These are phyloP conservation scores for Cryptocephalus moraei DNA, from an alignment of 2,888 invertebrate species.

Conservation along the genomic window DNA sequence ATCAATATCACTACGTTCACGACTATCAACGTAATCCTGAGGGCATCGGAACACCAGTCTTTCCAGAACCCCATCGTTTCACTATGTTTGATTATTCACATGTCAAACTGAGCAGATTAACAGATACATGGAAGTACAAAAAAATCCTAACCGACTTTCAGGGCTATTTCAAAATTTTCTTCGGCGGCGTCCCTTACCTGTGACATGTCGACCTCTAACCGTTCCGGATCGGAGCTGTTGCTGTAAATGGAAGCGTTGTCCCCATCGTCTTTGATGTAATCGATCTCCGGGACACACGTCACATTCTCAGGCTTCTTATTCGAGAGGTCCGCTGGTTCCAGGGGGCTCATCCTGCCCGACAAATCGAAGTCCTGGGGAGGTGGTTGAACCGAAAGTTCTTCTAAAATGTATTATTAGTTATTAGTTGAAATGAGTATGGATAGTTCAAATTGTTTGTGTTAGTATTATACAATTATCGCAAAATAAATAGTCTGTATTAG, in stretches of 20 bases:
- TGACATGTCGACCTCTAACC: constrained; percentile 61
- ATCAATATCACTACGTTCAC: no score
- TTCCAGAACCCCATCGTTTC: no score
- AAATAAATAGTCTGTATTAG: no score
- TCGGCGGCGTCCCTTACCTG: constrained; percentile 27
- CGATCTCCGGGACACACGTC: constrained; percentile 35
- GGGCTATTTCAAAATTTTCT: not conserved
- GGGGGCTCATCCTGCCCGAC: constrained; percentile 1
- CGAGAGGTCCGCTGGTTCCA: constrained; percentile 35
- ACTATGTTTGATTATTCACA: no score
- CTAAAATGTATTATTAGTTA: not conserved
- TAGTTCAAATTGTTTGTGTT: no score
- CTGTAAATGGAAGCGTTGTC: constrained; percentile 43
- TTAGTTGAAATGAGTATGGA: no score
- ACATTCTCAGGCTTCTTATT: constrained; percentile 33
- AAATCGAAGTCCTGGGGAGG: constrained; percentile 2
- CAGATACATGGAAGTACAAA: not conserved
- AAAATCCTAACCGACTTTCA: not conserved
- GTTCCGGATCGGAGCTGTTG: constrained; percentile 64
- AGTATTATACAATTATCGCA: no score
- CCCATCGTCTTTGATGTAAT: constrained; percentile 33
- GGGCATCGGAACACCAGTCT: no score
- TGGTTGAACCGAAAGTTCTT: not conserved
- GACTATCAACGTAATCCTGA: no score
- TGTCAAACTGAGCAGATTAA: no score